Evolutionary conservation across 1,140 invertebrate genomes (phyloP).

Genomic region (Pseudachorutes palmiensis): DNA sequence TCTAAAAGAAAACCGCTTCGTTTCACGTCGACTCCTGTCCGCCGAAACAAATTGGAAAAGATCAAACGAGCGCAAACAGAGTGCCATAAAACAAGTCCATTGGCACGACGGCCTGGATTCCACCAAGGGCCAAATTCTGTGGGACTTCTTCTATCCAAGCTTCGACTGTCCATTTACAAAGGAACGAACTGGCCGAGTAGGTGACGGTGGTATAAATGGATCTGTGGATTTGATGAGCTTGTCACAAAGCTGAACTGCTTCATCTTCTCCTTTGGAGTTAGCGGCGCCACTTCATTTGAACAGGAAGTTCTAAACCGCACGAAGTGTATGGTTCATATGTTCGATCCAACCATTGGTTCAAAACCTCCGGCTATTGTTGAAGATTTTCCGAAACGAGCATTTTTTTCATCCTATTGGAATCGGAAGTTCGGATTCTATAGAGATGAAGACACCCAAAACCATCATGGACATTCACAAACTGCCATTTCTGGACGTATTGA

Average conservation of each 20-base stretch:
- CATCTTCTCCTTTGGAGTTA: conserved; percentile 24
- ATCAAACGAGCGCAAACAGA: not conserved
- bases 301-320: conserved; percentile 7
- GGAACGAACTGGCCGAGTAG: not conserved
- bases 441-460: not conserved
- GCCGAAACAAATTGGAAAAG: not conserved
- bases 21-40: not conserved
- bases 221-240: conserved; percentile 10
- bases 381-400: not conserved
- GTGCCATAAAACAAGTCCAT: not conserved
- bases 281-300: conserved; percentile 17
- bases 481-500: conserved; percentile 21
- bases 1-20: too few species aligned
- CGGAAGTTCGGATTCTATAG: not conserved
- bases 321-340: conserved; percentile 11
- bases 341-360: conserved; percentile 11
- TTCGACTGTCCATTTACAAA: not conserved
- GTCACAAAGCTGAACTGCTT: conserved; percentile 11
- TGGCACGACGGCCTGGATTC: not conserved
- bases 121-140: not conserved
- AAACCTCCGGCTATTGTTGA: not conserved
- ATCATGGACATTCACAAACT: conserved; percentile 4
- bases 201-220: conserved; percentile 17
- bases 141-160: not conserved
- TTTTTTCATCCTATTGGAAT: conserved; percentile 16